Evolutionary conservation across 2,888 invertebrate species (phyloP), one percentile per base, ranked within the genome.

Genomic region (Nemotelus nigrinus): DNA sequence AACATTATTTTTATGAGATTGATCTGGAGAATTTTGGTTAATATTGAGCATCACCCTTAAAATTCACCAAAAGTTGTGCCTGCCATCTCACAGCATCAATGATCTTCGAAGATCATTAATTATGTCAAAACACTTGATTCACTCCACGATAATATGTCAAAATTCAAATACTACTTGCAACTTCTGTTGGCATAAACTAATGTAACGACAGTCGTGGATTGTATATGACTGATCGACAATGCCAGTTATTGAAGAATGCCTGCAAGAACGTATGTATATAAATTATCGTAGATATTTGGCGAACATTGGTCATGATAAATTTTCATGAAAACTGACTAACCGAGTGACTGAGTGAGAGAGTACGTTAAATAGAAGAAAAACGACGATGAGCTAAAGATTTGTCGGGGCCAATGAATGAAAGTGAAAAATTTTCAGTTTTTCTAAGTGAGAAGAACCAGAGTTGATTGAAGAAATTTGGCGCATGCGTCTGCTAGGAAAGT

Each of bases 21-120:
- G 25, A 25, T 25, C 25, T 25, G 0, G 25, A 25, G 25, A 25
- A 25, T 25, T 25, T 25, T 25, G 25, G 25, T 25, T 25, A 25
- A 0, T 25, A 25, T 25, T 25, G 25, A 25, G 25, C 25, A 25
- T 25, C 25, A 25, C 25, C 25, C 25, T 25, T 25, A 25, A 25
- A 25, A 25, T 25, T 25, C 25, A 25, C 25, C 25, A 25, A 25
- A 25, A 0, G 1, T 25, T 25, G 25, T 25, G 25, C 25, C 25
- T 25, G 25, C 25, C 25, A 25, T 25, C 25, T 25, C 25, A 25
- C 25, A n/a, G n/a, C 8, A 41, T 63, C 68, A 7, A 25, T 43
- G 68, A 39, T 50, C 39, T 10, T 68, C 68, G 48, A 68, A 48
- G 48, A 68, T 68, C 68, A 50, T 68, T 68, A 68, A 68, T 68